These are phyloP conservation scores for Azemiops feae DNA, from an alignment of 2,113 vertebrate species.

Conservation along the genomic window DNA sequence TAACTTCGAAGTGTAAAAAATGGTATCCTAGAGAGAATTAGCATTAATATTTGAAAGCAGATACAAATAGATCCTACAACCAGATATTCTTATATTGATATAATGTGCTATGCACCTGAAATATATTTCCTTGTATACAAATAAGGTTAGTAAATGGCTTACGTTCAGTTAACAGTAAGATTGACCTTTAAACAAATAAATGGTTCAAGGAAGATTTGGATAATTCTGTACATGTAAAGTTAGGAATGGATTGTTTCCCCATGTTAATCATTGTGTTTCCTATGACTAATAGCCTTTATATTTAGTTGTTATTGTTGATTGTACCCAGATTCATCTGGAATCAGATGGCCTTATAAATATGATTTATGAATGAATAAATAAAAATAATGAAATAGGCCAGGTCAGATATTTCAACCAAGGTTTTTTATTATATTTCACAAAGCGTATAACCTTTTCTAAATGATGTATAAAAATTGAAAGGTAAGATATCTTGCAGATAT, in stretches of 20 bases:
- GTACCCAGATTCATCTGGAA: background rate
- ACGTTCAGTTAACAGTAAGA: background rate
- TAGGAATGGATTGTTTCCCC: background rate
- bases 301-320: background rate
- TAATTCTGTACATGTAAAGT: background rate
- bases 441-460: background rate
- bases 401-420: background rate
- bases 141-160: background rate
- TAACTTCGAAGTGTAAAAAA: background rate
- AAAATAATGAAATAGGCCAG: background rate
- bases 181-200: background rate
- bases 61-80: background rate
- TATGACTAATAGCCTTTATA: background rate
- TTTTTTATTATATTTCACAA: background rate
- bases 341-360: background rate
- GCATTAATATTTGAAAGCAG: background rate
- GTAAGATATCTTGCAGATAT: background rate
- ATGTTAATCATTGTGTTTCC: background rate
- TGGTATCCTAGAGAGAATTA: background rate
- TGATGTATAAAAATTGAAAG: background rate
- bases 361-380: background rate
- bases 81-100: background rate
- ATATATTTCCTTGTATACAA: background rate
- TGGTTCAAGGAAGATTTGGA: background rate
- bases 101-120: background rate